A percentile compares a stretch with the other conserved stretches of the same genome.
phyloP scores from a whole-genome alignment of 2,113 vertebrate genomes.

The Phainopepla nitens region DNA sequence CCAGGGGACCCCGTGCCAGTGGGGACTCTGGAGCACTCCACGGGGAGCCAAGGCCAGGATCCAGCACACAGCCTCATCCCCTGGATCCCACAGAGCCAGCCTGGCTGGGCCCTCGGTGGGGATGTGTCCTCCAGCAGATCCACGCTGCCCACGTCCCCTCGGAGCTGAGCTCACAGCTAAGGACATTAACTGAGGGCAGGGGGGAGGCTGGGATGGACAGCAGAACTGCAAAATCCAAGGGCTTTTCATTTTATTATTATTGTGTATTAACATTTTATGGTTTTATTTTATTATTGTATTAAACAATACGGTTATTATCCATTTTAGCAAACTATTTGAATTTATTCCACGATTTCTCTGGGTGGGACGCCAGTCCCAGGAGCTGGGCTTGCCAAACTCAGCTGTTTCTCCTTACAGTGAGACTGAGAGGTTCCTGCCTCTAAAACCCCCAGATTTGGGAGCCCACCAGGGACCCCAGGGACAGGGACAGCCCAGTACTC shows the following conservation, averaged over 20 bases:
- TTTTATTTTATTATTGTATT: too few relatives aligned
- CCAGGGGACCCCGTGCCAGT: too few relatives aligned
- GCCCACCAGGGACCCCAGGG: not conserved
- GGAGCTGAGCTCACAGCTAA: not conserved
- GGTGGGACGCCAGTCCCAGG: too few relatives aligned
- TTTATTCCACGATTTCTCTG: not conserved
- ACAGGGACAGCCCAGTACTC: slow-evolving; percentile 40
- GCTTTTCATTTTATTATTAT: too few relatives aligned
- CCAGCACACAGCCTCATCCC: not conserved
- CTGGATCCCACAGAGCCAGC: not conserved
- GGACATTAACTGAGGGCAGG: too few relatives aligned
- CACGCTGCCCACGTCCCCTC: rapidly evolving
- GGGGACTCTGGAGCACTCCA: too few relatives aligned
- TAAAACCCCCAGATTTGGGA: rapidly evolving
- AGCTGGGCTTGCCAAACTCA: not conserved
- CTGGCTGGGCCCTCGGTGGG: too few relatives aligned
- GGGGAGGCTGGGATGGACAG: not conserved
- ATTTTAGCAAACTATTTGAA: not conserved
- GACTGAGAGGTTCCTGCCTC: rapidly evolving
- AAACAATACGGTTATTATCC: too few relatives aligned
- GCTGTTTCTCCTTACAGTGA: not conserved
- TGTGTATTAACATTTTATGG: not conserved
- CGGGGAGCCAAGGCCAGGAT: too few relatives aligned
- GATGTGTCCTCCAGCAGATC: not conserved
- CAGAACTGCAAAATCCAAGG: not conserved